Conservation (phyloP, 64 coral and sea anemone genomes). For the Montipora efflorescens region DNA sequence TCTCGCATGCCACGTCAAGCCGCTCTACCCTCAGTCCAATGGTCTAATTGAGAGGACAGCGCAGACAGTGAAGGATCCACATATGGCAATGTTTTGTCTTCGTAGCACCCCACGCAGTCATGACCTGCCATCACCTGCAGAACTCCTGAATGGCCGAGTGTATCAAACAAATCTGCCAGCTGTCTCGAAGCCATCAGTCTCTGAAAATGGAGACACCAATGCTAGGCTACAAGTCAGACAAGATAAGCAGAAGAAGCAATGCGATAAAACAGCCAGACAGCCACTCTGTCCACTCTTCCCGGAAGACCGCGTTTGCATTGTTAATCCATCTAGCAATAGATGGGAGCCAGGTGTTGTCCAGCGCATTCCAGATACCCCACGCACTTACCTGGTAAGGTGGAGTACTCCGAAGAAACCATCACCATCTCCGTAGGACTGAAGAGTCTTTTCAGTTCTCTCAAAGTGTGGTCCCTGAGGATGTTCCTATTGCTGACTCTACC, state of each 20-base stretch:
- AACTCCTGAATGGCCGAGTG: too few relatives aligned
- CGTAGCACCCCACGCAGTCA: too few relatives aligned
- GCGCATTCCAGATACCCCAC: not conserved
- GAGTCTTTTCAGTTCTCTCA: not conserved
- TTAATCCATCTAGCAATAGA: constrained; percentile 10
- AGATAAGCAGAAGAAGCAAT: constrained; percentile 21
- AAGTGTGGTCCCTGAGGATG: not conserved
- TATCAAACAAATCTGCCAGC: too few relatives aligned
- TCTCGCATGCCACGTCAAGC: too few relatives aligned
- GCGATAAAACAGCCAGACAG: constrained; percentile 19
- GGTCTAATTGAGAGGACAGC: constrained; percentile 51
- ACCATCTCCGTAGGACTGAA: not conserved
- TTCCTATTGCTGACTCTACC: not conserved
- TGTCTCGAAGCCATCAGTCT: not conserved
- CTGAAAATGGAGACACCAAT: constrained; percentile 14
- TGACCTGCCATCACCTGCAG: too few relatives aligned
- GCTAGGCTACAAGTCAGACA: constrained; percentile 14
- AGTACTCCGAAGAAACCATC: constrained; percentile 16
- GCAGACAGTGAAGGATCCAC: constrained; percentile 27
- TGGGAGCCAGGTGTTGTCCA: constrained; percentile 51
- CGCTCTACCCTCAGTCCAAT: constrained; percentile 42
- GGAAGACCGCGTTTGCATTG: constrained; percentile 39
- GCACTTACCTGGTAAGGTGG: constrained; percentile 42
- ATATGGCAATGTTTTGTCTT: too few relatives aligned
- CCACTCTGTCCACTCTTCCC: not conserved